Evolutionary conservation across 1,140 invertebrate species (phyloP).

Genomic region (Venturia canescens): DNA sequence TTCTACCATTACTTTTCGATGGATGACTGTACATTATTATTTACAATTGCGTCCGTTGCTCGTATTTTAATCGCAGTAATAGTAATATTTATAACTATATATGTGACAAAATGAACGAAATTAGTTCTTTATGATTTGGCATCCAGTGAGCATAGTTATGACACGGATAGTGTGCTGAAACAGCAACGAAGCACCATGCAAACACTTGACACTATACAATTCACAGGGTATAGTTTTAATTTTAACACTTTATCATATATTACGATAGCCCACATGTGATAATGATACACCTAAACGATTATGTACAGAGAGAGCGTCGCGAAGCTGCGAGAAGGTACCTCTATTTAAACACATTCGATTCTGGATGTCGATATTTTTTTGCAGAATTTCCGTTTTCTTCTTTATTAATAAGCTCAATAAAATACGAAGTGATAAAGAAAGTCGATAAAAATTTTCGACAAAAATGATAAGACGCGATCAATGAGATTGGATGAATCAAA

Average conservation of each 20-base stretch:
- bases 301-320: constrained; percentile 33
- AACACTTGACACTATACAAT: constrained; percentile 54
- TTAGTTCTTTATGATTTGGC: constrained; percentile 54
- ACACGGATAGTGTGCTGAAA: constrained; percentile 53
- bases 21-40: constrained; percentile 44
- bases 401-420: too few species aligned
- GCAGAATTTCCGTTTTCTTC: neutral
- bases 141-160: constrained; percentile 54
- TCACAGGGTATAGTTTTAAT: constrained; percentile 34
- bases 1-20: constrained; percentile 28
- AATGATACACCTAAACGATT: constrained; percentile 40
- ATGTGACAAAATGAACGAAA: constrained; percentile 34
- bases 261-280: constrained; percentile 5
- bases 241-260: constrained; percentile 32
- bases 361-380: too few species aligned
- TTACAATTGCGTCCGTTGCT: constrained; percentile 27
- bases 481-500: too few species aligned
- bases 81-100: constrained; percentile 14
- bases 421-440: too few species aligned
- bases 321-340: constrained; percentile 15
- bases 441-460: too few species aligned
- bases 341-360: neutral
- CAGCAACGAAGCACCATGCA: constrained; percentile 65
- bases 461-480: too few species aligned
- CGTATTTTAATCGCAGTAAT: neutral